Evolutionary conservation across 1,140 invertebrate genomes (phyloP).

Genomic region (Drosophila kohkoa): DNA sequence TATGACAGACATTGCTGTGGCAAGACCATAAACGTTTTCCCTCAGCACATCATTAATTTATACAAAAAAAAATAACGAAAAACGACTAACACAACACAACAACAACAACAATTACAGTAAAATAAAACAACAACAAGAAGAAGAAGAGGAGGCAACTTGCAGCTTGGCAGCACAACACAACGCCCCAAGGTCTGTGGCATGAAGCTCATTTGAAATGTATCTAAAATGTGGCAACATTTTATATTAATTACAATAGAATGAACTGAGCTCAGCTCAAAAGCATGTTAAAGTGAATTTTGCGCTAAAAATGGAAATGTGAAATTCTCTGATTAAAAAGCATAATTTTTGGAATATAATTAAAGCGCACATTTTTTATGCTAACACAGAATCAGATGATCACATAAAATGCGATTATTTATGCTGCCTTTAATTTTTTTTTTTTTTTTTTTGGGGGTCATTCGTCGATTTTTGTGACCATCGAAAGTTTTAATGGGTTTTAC

Average conservation of each 20-base stretch:
- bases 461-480: not conserved
- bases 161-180: conserved; percentile 12
- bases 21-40: conserved; percentile 45
- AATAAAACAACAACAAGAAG: conserved; percentile 6
- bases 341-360: conserved; percentile 1
- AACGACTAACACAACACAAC: not conserved
- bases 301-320: not conserved
- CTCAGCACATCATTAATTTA: conserved; percentile 71
- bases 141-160: conserved; percentile 6
- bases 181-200: conserved; percentile 23
- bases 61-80: conserved; percentile 17
- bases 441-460: conserved; percentile 28
- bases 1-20: conserved; percentile 9
- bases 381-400: not conserved
- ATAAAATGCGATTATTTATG: conserved; percentile 13
- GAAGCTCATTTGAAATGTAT: conserved; percentile 57
- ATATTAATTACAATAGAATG: conserved; percentile 50
- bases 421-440: conserved; percentile 26
- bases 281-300: not conserved
- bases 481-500: conserved; percentile 64
- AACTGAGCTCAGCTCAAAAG: conserved; percentile 11
- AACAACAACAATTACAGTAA: conserved; percentile 9
- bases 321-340: not conserved
- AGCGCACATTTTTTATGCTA: not conserved
- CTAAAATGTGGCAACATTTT: conserved; percentile 47